Percentiles rank a stretch among this genome's conserved stretches.
Evolutionary conservation across 2,888 invertebrate species (phyloP).

Genomic region (Rhagophthalmus giganteus): DNA sequence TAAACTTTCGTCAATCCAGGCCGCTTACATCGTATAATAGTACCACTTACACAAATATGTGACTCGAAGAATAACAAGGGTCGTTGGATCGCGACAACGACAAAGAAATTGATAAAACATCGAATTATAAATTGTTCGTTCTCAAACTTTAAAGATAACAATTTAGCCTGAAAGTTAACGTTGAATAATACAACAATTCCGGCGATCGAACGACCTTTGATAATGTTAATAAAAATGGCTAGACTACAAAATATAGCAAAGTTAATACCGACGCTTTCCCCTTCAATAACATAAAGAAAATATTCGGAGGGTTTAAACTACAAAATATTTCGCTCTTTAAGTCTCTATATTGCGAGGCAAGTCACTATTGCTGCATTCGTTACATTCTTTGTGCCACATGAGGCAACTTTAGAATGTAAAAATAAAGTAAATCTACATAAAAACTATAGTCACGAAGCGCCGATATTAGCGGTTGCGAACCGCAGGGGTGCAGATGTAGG

Average conservation of each 20-base stretch:
- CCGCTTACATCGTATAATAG: too few species aligned
- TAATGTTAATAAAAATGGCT: too few species aligned
- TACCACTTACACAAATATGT: too few species aligned
- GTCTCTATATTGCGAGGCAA: constrained; percentile 17
- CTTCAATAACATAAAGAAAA: constrained; percentile 3
- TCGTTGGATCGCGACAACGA: too few species aligned
- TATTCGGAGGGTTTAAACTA: constrained; percentile 13
- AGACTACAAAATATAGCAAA: too few species aligned
- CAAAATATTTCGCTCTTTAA: constrained; percentile 13
- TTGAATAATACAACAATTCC: too few species aligned
- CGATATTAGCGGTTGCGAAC: constrained; percentile 39
- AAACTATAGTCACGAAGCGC: constrained; percentile 40
- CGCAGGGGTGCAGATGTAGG: constrained; percentile 40
- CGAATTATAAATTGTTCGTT: too few species aligned
- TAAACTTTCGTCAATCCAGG: too few species aligned
- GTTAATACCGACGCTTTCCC: not conserved
- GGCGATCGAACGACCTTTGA: too few species aligned
- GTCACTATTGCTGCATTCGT: constrained; percentile 26
- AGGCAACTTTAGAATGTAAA: constrained; percentile 36
- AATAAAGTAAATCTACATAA: constrained; percentile 41
- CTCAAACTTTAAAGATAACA: not conserved
- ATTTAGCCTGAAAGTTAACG: not conserved
- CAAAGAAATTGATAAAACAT: too few species aligned
- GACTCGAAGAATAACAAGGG: too few species aligned
- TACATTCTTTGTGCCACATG: constrained; percentile 15